Conservation (phyloP, 2,888 invertebrate species). For the Tipula lateralis region DNA sequence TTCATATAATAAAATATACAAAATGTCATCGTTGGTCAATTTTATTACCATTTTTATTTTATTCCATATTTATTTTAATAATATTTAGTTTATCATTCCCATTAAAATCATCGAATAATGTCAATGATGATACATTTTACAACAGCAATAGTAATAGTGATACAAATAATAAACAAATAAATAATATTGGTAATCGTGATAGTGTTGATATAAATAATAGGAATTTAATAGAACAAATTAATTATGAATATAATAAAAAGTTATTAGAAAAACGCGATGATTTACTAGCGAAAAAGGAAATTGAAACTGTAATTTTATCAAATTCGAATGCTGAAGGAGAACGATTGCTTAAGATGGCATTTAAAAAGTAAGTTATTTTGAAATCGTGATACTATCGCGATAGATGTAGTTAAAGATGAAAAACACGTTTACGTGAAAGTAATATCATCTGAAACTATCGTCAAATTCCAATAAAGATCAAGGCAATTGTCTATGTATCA, state of each 20-base stretch:
- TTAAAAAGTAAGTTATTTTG: conserved; percentile 50
- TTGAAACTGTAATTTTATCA: conserved; percentile 52
- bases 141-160: conserved; percentile 25
- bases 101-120: conserved; percentile 40
- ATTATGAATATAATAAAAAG: conserved; percentile 28
- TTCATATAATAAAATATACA: conserved; percentile 13
- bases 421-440: background rate
- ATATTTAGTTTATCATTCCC: conserved; percentile 53
- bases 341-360: conserved; percentile 50
- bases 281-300: conserved; percentile 43
- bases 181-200: conserved; percentile 27
- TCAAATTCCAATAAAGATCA: background rate
- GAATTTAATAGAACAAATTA: conserved; percentile 13
- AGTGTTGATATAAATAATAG: conserved; percentile 27
- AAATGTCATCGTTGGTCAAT: conserved; percentile 52
- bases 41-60: conserved; percentile 53
- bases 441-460: background rate
- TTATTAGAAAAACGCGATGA: conserved; percentile 33
- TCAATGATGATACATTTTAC: background rate
- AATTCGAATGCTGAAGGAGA: conserved; percentile 49
- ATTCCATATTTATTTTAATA: conserved; percentile 53
- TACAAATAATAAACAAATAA: conserved; percentile 32
- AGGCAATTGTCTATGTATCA: background rate
- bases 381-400: background rate
- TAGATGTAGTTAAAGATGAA: background rate